These are phyloP conservation scores for Sapajus apella DNA, from an alignment of 2,113 vertebrate genomes.

Conservation along the genomic window DNA sequence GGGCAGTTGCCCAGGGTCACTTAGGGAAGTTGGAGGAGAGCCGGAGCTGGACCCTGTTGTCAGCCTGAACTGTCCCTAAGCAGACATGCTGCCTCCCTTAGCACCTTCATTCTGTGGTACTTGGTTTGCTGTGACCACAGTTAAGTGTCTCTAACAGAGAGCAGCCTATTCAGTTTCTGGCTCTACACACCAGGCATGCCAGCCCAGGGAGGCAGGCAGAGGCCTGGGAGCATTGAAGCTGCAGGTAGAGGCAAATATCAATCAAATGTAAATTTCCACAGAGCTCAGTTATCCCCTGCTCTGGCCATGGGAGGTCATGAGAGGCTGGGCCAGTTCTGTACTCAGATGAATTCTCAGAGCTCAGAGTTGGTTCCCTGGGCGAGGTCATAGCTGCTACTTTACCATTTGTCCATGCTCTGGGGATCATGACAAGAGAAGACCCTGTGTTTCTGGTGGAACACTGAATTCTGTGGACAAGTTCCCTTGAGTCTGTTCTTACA, in stretches of 20 bases:
- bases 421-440: neutral
- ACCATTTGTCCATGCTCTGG: neutral
- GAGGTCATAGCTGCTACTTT: neutral
- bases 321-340: neutral
- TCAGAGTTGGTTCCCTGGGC: neutral
- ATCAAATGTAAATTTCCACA: neutral
- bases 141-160: neutral
- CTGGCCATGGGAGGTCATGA: rapidly evolving
- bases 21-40: neutral
- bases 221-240: neutral
- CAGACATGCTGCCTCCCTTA: neutral
- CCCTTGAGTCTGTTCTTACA: too few species aligned
- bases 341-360: rapidly evolving
- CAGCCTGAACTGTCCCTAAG: neutral
- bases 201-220: neutral
- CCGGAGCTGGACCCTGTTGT: neutral
- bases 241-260: neutral
- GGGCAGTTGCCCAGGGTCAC: neutral
- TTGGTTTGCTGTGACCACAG: neutral
- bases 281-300: neutral
- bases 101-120: too few species aligned
- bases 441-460: neutral
- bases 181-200: neutral
- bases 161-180: neutral
- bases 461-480: neutral